Base-by-base conservation (phyloP, 2,888 invertebrate species). In the Pristionchus japonicus region DNA sequence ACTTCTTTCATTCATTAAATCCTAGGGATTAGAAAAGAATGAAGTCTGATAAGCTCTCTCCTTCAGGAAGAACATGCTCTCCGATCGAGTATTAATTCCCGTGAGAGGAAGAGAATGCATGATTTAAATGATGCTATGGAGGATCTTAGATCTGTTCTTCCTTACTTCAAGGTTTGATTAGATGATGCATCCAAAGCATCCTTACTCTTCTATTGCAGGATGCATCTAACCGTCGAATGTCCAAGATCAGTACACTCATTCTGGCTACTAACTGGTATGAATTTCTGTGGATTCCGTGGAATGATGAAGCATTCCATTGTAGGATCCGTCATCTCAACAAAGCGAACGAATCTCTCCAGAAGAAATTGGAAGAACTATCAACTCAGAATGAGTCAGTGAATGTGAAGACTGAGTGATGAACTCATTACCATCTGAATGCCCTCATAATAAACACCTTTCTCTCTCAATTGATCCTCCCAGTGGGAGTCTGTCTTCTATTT, bases 211-310 rank as follows among this genome's bases (percentile, higher is more conserved):
- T 7, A 61, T 23, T 67, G 27, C 27, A 90, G 52, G 90, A 92
- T 37, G 91, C 89, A 17, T 88, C 92, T 27, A 91, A 91, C 43
- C 43, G 77, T 27, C 77, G 92, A 47, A 95, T 98, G 88, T 97
- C 97, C 88, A 98, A 98, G 95, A 98, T 98, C 91, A 98, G 98
- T 70, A 98, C 98, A 0, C 96, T 98, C 6, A 96, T 98, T 15
- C 95, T 98, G 89, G 98, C 98, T 90, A 98, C 98, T 95, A 98
- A 98, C 77, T 93, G 93, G 93, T 93, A 40, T 61, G 88, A 85
- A 67, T 37, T 7, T 2, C 4, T 4, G 11, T 31, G 31, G 47
- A 37, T n/a, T n/a, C n/a, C 1, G 7, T 27, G 15, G 37, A 40
- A 9, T 40, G 7, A 74, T 74, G 9, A 74, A 23, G 6, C 23